phyloP scores from a whole-genome alignment of 2,113 vertebrate genomes.

The Scomber japonicus region DNA sequence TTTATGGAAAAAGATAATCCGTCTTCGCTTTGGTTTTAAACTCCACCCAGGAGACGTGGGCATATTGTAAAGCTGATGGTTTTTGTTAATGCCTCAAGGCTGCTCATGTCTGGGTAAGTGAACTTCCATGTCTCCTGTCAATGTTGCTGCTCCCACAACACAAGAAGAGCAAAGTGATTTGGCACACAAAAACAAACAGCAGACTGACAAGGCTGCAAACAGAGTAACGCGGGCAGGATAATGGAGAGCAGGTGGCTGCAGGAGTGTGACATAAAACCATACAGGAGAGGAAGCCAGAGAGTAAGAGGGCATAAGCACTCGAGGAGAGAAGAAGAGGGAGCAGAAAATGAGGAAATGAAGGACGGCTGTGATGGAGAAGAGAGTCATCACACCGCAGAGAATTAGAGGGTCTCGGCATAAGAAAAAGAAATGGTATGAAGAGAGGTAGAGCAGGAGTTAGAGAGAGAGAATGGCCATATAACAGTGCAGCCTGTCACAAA shows the following conservation, averaged over 20 bases:
- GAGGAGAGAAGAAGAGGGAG: slow-evolving; percentile 27
- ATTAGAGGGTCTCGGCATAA: slow-evolving; percentile 27
- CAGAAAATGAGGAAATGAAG: slow-evolving; percentile 48
- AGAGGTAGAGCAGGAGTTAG: not conserved
- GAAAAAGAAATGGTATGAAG: slow-evolving; percentile 12
- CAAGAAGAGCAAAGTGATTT: slow-evolving; percentile 57
- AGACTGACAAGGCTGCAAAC: slow-evolving; percentile 29
- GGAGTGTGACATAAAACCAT: slow-evolving; percentile 39
- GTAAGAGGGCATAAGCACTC: slow-evolving; percentile 33
- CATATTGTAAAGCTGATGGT: slow-evolving; percentile 52
- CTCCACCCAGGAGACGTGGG: slow-evolving; percentile 53
- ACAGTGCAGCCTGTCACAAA: slow-evolving; percentile 60
- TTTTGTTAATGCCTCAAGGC: slow-evolving; percentile 58
- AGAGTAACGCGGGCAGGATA: not conserved
- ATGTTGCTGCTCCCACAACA: slow-evolving; percentile 49
- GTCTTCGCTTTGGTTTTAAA: slow-evolving; percentile 52
- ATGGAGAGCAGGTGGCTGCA: slow-evolving; percentile 47
- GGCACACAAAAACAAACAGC: slow-evolving; percentile 38
- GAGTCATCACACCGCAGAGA: slow-evolving; percentile 24
- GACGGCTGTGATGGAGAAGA: slow-evolving; percentile 8
- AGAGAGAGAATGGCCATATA: slow-evolving; percentile 47
- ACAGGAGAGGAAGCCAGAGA: slow-evolving; percentile 15
- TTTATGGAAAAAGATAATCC: slow-evolving; percentile 58
- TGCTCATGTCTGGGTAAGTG: slow-evolving; percentile 62
- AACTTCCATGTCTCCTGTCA: slow-evolving; percentile 70